Base-by-base conservation (phyloP, 2,888 invertebrate species). In the Aphidoletes aphidimyza region DNA sequence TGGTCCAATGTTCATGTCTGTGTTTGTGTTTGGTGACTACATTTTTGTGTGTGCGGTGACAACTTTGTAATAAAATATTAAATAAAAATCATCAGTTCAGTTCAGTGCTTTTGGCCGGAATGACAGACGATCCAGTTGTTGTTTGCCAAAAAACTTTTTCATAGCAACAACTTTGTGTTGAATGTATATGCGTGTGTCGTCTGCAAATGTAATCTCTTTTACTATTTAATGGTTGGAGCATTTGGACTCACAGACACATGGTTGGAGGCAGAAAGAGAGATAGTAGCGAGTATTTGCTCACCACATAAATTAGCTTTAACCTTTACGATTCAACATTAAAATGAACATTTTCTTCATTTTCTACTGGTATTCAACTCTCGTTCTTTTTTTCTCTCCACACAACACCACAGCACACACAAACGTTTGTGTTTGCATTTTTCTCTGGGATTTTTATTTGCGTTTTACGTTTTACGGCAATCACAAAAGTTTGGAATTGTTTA, bases 1-100 rank as follows among this genome's bases (percentile, higher is more conserved):
- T 54, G 54, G 2, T n/a, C 2, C 3, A 6, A 11, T 54, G 54
- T 54, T 22, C n/a, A n/a, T 54, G 54, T 6, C 22, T 3, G 1
- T 22, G 22, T 54, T 5, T 54, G 2, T 54, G 39, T 39, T 39
- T 39, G 39, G 39, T 39, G 39, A 39, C 39, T n/a, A 39, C 39
- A 39, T 11, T 8, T 39, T 9, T 14, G 22, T 54, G n/a, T 54
- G 54, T 54, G 54, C 9, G 54, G 54, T 54, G 54, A 54, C 54
- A 54, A 54, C 54, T 54, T 54, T 54, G 54, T 54, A 54, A 54
- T 54, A 54, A 54, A 54, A 54, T 54, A 54, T 54, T 54, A 54
- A 54, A 54, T 54, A 54, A 54, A 54, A 54, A 54, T 54, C 54
- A 54, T 54, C 54, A 54, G 54, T 54, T 54, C 54, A 54, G 54